Base-by-base conservation (phyloP, 2,797 vertebrate species). In the Holocentrus rufus region DNA sequence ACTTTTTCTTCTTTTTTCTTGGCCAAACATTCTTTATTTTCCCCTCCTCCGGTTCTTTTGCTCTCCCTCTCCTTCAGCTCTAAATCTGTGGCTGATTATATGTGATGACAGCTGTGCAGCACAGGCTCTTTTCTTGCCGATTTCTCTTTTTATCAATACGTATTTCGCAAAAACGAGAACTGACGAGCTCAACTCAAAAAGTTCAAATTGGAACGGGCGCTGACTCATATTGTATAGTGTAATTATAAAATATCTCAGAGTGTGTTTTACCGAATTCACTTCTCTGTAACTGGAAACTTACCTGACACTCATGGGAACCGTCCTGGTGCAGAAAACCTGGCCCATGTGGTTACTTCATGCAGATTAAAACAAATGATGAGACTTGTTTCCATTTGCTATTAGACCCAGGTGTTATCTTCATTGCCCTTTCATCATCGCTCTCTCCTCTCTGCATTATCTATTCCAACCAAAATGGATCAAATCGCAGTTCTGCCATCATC, bases 401-500 rank as follows among this genome's bases (percentile, higher is more conserved):
- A 44, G 59, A 72, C 20, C 36, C 75, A 71, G 52, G 55, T 75
- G 78, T 61, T 83, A 75, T 82, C 72, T 62, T 55, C 65, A n/a
- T 36, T 53, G 15, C 64, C 23, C 10, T 66, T 63, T 66, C 42
- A 58, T 18, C 22, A 15, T 59, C 59, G 50, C n/a, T 60, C 67
- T 62, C 22, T 67, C 23, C 2, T 58, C 65, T 78, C 57, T 46
- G 18, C 50, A 20, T 74, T 72, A 61, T 82, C 54, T 67, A 34
- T 65, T 63, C 65, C 14, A 25, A 58, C 52, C 53, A 66, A 77
- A 84, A 72, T 13, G 60, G 76, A 81, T 87, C 63, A 77, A 82
- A 84, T 90, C 68, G 50, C 76, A 61, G 56, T 58, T 78, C 73
- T 75, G 81, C 71, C 80, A 85, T 72, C 72, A 86, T 76, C 69